Percentiles rank a stretch among this genome's conserved stretches.
phyloP scores from a whole-genome alignment of 2,797 vertebrate species.

The Synanceia verrucosa region DNA sequence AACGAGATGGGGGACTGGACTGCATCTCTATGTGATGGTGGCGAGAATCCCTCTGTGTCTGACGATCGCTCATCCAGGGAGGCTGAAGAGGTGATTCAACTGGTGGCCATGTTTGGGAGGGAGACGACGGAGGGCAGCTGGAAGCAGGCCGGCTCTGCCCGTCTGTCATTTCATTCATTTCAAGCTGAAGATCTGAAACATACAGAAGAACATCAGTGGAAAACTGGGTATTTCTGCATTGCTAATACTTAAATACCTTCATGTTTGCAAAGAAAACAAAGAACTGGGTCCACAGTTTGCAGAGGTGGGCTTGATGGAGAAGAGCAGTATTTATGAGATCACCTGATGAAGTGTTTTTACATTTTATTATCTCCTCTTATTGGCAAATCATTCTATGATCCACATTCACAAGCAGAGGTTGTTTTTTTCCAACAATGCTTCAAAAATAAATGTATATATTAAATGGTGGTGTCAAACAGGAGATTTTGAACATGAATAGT shows the following conservation, averaged over 20 bases:
- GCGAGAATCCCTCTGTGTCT: not conserved
- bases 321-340: not conserved
- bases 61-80: not conserved
- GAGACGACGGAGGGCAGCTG: not conserved
- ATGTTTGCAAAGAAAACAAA: not conserved
- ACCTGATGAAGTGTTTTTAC: not conserved
- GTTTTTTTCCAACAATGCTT: not conserved
- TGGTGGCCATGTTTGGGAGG: constrained; percentile 1
- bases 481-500: not conserved
- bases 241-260: no score
- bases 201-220: not conserved
- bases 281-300: no score
- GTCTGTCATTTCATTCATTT: constrained; percentile 30
- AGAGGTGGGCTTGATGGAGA: not conserved
- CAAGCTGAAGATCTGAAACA: constrained; percentile 26
- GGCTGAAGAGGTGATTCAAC: not conserved
- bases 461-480: not conserved
- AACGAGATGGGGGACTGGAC: not conserved
- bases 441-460: not conserved
- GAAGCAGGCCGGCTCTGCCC: not conserved
- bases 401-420: not conserved
- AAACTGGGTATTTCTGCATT: no score
- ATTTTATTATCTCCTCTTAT: fast-evolving
- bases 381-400: not conserved
- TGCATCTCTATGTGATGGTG: not conserved